Conservation (phyloP, 2,113 vertebrate genomes). For the Turnix velox region DNA sequence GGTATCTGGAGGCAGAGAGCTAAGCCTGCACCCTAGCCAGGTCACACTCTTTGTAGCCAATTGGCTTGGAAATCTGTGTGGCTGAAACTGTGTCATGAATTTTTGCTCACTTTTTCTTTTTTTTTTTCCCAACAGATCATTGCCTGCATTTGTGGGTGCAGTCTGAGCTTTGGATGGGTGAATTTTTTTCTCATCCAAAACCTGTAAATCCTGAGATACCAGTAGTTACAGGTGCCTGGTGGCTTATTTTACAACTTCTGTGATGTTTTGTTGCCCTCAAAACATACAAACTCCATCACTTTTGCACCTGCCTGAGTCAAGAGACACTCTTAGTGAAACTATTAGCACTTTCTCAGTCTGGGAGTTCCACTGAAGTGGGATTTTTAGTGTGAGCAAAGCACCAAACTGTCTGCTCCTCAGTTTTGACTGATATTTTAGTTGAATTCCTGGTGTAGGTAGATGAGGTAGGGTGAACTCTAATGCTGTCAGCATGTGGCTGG, state of each 20-base stretch:
- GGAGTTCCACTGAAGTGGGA: not conserved
- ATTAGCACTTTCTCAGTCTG: not conserved
- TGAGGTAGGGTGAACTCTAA: not conserved
- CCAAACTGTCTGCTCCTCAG: not conserved
- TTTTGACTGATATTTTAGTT: not conserved
- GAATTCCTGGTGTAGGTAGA: not conserved
- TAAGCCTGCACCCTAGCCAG: not conserved
- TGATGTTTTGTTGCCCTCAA: not conserved
- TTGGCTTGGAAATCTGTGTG: not conserved
- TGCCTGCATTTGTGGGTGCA: not conserved
- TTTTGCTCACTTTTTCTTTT: not conserved
- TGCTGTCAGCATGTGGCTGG: not conserved
- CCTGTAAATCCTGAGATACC: rapidly evolving
- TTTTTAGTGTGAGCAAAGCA: not conserved
- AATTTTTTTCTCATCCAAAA: not conserved
- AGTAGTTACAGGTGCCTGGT: not conserved
- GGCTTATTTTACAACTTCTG: not conserved
- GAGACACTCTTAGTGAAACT: not conserved
- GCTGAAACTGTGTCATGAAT: not conserved
- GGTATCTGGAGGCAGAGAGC: not conserved
- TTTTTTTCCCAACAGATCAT: rapidly evolving
- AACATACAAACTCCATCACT: not conserved
- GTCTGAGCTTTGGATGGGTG: not conserved
- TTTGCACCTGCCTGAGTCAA: not conserved
- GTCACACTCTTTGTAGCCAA: not conserved